These are phyloP conservation scores for Amphiprion percula DNA, from an alignment of 2,113 vertebrate species.

Conservation along the genomic window DNA sequence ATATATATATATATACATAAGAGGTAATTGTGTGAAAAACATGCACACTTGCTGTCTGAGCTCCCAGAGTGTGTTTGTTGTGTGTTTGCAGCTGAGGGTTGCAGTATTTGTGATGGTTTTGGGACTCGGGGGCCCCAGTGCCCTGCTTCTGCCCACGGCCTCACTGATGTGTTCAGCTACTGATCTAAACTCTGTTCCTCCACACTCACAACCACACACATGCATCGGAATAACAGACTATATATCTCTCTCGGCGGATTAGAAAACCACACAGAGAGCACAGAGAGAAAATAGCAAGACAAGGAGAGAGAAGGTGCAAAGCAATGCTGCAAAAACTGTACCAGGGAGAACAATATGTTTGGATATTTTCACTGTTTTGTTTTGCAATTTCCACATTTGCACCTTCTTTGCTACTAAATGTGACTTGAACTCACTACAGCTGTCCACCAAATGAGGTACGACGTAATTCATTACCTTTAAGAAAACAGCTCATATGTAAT, in stretches of 20 bases:
- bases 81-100: conserved; percentile 25
- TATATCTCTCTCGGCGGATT: not conserved
- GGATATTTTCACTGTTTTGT: not conserved
- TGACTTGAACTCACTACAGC: not conserved
- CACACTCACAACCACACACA: conserved; percentile 15
- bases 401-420: not conserved
- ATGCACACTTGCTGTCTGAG: too few relatives aligned
- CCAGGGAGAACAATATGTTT: not conserved
- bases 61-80: not conserved
- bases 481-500: conserved; percentile 11
- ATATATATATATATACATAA: too few relatives aligned
- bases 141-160: conserved; percentile 47
- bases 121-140: conserved; percentile 17
- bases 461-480: conserved; percentile 23
- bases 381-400: not conserved
- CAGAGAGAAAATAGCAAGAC: not conserved
- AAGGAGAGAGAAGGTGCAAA: not conserved
- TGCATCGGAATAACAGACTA: not conserved
- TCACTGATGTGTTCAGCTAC: conserved; percentile 30
- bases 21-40: too few relatives aligned
- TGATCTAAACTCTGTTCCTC: conserved; percentile 21
- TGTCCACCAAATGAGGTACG: not conserved
- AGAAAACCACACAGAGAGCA: not conserved
- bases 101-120: conserved; percentile 14
- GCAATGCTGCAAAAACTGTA: not conserved